phyloP scores from a whole-genome alignment of 2,888 invertebrate genomes.

The Saturnia japonica region DNA sequence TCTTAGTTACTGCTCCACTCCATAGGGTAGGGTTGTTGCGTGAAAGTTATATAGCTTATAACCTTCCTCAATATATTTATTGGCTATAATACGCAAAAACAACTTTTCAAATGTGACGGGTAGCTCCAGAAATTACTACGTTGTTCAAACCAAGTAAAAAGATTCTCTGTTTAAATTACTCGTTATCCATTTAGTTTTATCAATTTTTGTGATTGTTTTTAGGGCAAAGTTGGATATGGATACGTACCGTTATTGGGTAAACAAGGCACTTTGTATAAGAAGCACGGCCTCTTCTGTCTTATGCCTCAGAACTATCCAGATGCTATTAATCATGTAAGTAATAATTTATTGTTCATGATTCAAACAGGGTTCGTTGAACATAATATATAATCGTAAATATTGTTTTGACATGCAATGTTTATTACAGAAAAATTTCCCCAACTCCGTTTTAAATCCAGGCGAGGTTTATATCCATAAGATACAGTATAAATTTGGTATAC shows the following conservation, averaged over 20 bases:
- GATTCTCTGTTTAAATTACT: too few species aligned
- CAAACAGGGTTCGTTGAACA: not conserved
- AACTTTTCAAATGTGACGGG: too few species aligned
- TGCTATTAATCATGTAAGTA: constrained; percentile 90
- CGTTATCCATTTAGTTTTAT: not conserved
- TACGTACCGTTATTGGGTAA: constrained; percentile 85
- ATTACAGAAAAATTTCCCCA: constrained; percentile 88
- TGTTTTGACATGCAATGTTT: constrained; percentile 11
- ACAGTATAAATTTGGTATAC: constrained; percentile 87
- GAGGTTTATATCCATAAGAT: constrained; percentile 87
- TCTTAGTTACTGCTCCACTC: too few species aligned
- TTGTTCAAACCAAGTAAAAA: too few species aligned
- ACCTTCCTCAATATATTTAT: too few species aligned
- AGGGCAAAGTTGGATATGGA: constrained; percentile 63
- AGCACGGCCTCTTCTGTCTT: constrained; percentile 91
- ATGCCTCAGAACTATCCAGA: constrained; percentile 97
- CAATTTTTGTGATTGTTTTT: constrained; percentile 28
- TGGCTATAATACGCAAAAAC: too few species aligned
- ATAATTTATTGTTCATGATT: not conserved
- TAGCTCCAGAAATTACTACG: too few species aligned
- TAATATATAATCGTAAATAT: not conserved
- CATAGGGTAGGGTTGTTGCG: too few species aligned
- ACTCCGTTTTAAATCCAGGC: constrained; percentile 86
- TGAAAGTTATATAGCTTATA: too few species aligned
- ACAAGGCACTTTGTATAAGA: constrained; percentile 84